phyloP scores from a whole-genome alignment of 2,113 vertebrate species.

The Eclectus roratus region DNA sequence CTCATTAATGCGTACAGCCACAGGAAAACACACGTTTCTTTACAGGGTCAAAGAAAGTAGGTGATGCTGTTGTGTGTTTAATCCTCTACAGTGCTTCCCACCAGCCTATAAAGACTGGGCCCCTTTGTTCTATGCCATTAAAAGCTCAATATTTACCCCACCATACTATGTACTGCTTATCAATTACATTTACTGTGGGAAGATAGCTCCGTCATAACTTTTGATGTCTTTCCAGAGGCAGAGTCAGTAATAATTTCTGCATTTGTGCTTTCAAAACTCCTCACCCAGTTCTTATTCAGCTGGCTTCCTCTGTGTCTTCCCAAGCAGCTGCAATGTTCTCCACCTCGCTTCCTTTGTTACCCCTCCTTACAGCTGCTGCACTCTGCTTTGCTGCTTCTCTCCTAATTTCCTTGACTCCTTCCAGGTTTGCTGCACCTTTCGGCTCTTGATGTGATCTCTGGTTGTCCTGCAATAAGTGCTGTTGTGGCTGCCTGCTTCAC shows the following conservation, averaged over 20 bases:
- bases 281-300: neutral
- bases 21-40: neutral
- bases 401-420: neutral
- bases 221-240: neutral
- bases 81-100: neutral
- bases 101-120: neutral
- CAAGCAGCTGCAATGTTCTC: neutral
- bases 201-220: neutral
- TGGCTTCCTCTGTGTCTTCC: neutral
- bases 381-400: neutral
- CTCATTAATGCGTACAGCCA: neutral
- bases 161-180: rapidly evolving
- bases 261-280: neutral
- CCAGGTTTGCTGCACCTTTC: neutral
- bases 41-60: neutral
- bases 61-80: neutral
- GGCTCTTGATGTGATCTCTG: neutral
- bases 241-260: neutral
- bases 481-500: neutral
- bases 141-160: neutral
- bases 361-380: rapidly evolving
- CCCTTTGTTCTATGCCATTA: neutral
- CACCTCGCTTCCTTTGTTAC: neutral
- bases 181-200: neutral
- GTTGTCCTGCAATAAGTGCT: neutral